Conservation (phyloP, 2,888 invertebrate genomes). For the Athalia cordata region DNA sequence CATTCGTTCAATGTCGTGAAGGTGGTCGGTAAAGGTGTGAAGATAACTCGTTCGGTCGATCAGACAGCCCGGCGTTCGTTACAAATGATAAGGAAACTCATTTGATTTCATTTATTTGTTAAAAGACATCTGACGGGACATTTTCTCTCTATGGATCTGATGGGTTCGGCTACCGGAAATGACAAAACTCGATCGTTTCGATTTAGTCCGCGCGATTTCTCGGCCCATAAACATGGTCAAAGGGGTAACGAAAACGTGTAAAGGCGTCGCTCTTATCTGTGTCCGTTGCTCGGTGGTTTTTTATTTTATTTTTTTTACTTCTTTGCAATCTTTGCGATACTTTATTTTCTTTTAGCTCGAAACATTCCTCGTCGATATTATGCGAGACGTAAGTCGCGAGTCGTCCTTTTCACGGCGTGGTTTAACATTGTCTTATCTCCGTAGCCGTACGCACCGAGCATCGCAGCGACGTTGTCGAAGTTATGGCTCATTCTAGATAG, state of each 20-base stretch:
- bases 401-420: constrained; percentile 10
- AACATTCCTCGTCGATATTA: too few relatives aligned
- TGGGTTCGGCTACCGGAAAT: too few relatives aligned
- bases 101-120: too few relatives aligned
- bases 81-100: too few relatives aligned
- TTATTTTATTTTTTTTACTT: background rate
- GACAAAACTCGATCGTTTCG: background rate
- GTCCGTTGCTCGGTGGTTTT: background rate
- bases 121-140: too few relatives aligned
- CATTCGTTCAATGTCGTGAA: too few relatives aligned
- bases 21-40: too few relatives aligned
- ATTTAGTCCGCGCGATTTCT: background rate
- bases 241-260: constrained; percentile 30
- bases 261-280: constrained; percentile 15
- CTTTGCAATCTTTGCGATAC: background rate
- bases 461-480: constrained; percentile 19
- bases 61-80: too few relatives aligned
- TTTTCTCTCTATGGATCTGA: too few relatives aligned
- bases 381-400: background rate
- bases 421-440: constrained; percentile 19
- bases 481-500: constrained; percentile 31
- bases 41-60: too few relatives aligned
- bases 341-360: background rate
- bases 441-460: constrained; percentile 18
- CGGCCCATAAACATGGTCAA: background rate